phyloP scores from a whole-genome alignment of 2,888 invertebrate species.

The Andrena trimmerana region DNA sequence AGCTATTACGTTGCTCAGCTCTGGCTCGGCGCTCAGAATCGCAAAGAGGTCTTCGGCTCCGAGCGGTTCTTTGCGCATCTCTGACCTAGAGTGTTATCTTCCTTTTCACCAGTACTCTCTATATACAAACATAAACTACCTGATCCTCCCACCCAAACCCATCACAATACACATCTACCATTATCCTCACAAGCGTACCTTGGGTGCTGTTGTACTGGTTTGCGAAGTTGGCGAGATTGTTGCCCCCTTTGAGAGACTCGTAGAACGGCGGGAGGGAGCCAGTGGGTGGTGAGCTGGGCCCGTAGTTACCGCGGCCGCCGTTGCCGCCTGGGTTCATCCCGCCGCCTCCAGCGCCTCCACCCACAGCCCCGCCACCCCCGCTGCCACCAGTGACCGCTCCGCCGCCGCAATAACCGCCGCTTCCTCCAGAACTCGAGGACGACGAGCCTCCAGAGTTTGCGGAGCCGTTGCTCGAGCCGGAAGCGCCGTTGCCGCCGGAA shows the following conservation, averaged over 20 bases:
- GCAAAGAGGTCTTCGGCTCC: no score
- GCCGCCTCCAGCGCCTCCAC: slow-evolving; percentile 89
- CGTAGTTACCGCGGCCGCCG: slow-evolving; percentile 92
- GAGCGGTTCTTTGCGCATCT: no score
- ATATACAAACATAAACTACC: no score
- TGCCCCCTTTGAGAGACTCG: slow-evolving; percentile 93
- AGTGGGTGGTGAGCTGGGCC: slow-evolving; percentile 94
- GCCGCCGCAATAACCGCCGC: slow-evolving; percentile 86
- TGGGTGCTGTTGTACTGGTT: slow-evolving; percentile 88
- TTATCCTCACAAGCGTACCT: slow-evolving; percentile 68
- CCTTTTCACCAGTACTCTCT: no score
- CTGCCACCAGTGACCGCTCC: slow-evolving; percentile 85
- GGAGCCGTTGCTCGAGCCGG: slow-evolving; percentile 79
- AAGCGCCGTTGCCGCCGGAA: slow-evolving; percentile 84
- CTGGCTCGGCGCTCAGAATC: no score
- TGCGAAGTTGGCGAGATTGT: slow-evolving; percentile 88
- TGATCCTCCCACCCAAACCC: no score
- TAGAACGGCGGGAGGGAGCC: slow-evolving; percentile 96
- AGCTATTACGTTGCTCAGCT: no score
- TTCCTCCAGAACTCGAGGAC: slow-evolving; percentile 65
- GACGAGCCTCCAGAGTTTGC: slow-evolving; percentile 77
- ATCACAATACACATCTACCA: neutral
- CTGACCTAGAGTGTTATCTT: no score
- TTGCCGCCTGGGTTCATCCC: slow-evolving; percentile 92
- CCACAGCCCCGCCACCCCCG: slow-evolving; percentile 87